A percentile compares a stretch with the other conserved stretches of the same genome.
Conservation (phyloP, 2,797 vertebrate species). For the Crypturellus tataupa region DNA sequence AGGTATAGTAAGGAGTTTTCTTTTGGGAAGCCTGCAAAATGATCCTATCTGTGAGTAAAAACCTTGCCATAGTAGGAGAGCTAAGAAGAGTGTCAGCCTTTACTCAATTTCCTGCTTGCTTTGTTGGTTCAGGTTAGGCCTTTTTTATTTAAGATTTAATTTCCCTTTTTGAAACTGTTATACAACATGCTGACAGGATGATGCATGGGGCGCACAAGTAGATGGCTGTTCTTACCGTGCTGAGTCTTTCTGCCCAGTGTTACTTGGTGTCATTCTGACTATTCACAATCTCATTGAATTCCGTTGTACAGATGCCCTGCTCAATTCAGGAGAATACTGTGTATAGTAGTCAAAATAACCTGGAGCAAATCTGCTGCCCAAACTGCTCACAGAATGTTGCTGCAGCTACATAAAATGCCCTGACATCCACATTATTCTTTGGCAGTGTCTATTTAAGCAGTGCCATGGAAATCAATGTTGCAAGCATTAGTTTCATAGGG, state of each 20-base stretch:
- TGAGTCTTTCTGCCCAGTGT: neutral
- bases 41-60: neutral
- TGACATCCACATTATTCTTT: constrained; percentile 16
- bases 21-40: neutral
- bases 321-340: neutral
- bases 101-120: neutral
- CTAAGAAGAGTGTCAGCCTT: neutral
- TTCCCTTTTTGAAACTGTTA: constrained; percentile 3
- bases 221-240: neutral
- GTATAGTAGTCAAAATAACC: neutral
- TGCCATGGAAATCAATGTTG: neutral
- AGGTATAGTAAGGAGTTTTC: neutral
- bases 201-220: neutral
- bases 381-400: neutral
- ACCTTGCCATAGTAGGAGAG: neutral
- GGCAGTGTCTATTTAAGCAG: neutral
- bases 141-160: neutral
- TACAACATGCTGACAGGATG: neutral
- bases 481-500: neutral
- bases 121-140: neutral
- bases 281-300: neutral
- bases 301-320: neutral
- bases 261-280: neutral
- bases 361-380: neutral
- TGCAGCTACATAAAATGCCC: neutral